Evolutionary conservation across 2,797 vertebrate species (phyloP).

Genomic region (Cephalopachus bancanus): DNA sequence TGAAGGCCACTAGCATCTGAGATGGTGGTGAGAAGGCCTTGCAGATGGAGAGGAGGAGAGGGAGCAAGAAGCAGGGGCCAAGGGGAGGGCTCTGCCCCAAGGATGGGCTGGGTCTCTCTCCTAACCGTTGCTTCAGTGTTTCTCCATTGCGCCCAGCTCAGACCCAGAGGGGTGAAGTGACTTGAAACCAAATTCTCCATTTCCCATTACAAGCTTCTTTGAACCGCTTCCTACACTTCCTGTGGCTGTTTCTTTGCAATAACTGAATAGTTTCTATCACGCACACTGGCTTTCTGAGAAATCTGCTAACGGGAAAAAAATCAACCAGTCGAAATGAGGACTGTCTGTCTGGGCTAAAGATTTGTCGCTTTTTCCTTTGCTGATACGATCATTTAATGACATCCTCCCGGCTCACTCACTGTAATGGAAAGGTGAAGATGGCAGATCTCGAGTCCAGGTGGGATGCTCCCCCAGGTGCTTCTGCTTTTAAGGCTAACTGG

Average conservation of each 20-base stretch:
- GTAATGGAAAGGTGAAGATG: not conserved
- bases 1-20: not conserved
- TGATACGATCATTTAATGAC: not conserved
- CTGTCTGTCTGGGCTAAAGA: constrained; percentile 51
- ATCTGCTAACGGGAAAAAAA: constrained; percentile 32
- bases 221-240: constrained; percentile 76
- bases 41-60: not conserved
- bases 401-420: not conserved
- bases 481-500: constrained; percentile 40
- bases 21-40: not conserved
- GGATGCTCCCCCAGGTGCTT: not conserved
- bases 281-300: constrained; percentile 70
- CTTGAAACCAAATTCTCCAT: constrained; percentile 38
- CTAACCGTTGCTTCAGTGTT: not conserved
- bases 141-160: not conserved
- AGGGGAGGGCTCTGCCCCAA: not conserved
- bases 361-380: constrained; percentile 58
- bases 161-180: not conserved
- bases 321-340: constrained; percentile 21
- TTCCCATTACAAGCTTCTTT: constrained; percentile 75
- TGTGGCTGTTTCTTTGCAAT: constrained; percentile 68
- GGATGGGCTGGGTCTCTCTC: not conserved
- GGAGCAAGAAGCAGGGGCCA: not conserved
- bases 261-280: constrained; percentile 78
- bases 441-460: not conserved